Percentiles rank a stretch among this genome's conserved stretches.
Conservation (phyloP, 2,888 invertebrate species). For the Calameuta pallipes region DNA sequence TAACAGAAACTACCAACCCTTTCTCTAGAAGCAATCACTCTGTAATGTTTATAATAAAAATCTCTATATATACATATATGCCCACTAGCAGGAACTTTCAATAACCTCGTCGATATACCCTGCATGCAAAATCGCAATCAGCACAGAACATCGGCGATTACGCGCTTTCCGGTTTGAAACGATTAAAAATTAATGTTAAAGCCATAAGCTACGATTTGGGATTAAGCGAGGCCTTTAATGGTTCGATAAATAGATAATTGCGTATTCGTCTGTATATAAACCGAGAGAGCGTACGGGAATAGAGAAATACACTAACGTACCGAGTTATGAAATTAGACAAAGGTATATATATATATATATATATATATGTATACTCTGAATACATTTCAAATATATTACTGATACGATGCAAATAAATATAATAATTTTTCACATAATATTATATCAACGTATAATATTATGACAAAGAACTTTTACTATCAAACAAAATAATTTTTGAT, state of each 20-base stretch:
- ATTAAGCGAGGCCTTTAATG: not conserved
- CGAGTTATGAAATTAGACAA: not conserved
- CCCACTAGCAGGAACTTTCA: not conserved
- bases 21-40: not conserved
- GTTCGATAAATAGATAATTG: not conserved
- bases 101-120: not conserved
- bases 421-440: not conserved
- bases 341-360: not conserved
- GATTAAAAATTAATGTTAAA: not conserved
- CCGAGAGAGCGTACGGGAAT: not conserved
- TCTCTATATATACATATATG: not conserved
- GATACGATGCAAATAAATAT: not conserved
- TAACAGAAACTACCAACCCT: not conserved
- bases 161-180: not conserved
- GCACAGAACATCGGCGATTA: not conserved
- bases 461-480: not conserved
- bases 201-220: not conserved
- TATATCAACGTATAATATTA: not conserved
- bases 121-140: not conserved
- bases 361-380: not conserved
- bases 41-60: not conserved
- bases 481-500: not conserved
- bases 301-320: not conserved
- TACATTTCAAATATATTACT: not conserved
- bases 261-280: not conserved